A percentile compares a stretch with the other conserved stretches of the same genome.
Evolutionary conservation across 2,113 vertebrate genomes (phyloP).

Genomic region (Monopterus albus): DNA sequence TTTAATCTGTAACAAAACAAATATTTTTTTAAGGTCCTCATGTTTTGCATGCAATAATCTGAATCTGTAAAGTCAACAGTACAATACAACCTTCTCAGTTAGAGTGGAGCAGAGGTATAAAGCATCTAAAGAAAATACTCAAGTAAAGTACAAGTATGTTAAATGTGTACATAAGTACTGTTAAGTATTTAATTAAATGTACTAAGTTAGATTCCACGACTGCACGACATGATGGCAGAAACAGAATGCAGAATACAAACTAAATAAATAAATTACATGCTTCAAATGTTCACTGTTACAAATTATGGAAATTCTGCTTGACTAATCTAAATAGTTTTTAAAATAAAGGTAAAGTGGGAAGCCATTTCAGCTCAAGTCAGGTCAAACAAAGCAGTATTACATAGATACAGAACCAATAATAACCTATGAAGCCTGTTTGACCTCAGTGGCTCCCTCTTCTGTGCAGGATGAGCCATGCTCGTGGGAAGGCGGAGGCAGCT

Average conservation of each 20-base stretch:
- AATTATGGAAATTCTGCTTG: neutral
- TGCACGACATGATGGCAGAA: neutral
- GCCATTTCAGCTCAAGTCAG: neutral
- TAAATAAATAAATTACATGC: neutral
- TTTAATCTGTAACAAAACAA: no score
- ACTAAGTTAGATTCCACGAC: no score
- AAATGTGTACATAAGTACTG: neutral
- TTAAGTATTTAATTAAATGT: neutral
- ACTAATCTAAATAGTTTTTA: rapidly evolving
- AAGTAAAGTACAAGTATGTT: neutral
- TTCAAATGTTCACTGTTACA: neutral
- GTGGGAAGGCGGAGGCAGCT: conserved; percentile 94
- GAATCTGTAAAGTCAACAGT: no score
- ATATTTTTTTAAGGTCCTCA: no score
- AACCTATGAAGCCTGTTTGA: neutral
- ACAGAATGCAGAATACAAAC: no score
- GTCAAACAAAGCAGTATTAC: neutral
- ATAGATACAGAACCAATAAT: neutral
- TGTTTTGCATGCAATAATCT: no score
- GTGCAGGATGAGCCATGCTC: conserved; percentile 93
- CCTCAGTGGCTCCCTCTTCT: conserved; percentile 25
- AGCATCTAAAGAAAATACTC: no score
- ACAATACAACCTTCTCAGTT: no score
- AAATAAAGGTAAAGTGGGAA: neutral
- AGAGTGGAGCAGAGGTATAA: no score